phyloP scores from a whole-genome alignment of 1,140 invertebrate species.

The Chrysomallon squamiferum region DNA sequence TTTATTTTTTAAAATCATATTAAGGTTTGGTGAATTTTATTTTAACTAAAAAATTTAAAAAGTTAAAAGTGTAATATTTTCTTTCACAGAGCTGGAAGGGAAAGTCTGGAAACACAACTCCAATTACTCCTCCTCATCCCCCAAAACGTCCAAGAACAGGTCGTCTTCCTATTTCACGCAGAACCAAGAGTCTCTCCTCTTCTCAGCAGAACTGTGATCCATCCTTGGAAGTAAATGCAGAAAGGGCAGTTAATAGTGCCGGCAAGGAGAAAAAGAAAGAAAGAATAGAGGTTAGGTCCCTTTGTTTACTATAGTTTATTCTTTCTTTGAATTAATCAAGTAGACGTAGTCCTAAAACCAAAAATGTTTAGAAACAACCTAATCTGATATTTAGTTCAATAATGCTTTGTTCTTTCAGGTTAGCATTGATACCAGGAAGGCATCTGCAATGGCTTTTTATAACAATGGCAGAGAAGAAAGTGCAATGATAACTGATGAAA shows the following conservation, averaged over 20 bases:
- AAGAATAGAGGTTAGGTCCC: constrained; percentile 47
- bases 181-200: constrained; percentile 27
- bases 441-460: constrained; percentile 21
- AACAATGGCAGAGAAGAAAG: constrained; percentile 17
- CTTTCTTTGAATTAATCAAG: no score
- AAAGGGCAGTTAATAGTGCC: constrained; percentile 19
- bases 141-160: constrained; percentile 33
- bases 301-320: no score
- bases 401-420: no score
- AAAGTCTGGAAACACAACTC: constrained; percentile 25
- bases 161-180: constrained; percentile 12
- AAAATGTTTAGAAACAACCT: no score
- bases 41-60: neutral
- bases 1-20: no score
- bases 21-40: neutral
- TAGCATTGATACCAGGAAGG: constrained; percentile 26
- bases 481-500: constrained; percentile 12
- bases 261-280: constrained; percentile 31
- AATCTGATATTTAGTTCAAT: no score
- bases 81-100: constrained; percentile 17
- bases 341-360: no score
- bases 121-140: constrained; percentile 35
- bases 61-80: neutral
- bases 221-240: neutral
- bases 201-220: constrained; percentile 1